Percentiles rank a stretch among this genome's conserved stretches.
phyloP scores from a whole-genome alignment of 30 jellyfish, hydroid and myxozoan genomes.

The Haliclystus octoradiatus region DNA sequence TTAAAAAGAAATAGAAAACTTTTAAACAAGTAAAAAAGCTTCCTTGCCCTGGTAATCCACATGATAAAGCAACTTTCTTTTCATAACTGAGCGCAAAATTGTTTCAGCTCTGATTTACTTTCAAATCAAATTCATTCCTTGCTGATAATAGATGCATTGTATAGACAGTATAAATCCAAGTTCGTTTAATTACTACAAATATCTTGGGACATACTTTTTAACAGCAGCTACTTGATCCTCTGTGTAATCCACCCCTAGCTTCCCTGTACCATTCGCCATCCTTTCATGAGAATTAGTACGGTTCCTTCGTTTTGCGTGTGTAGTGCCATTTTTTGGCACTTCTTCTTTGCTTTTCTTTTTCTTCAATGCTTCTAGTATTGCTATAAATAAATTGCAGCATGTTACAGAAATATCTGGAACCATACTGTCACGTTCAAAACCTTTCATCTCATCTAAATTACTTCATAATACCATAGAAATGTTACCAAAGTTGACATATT shows the following conservation, averaged over 20 bases:
- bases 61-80: too few relatives aligned
- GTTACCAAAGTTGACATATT: too few relatives aligned
- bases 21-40: too few relatives aligned
- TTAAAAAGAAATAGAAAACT: too few relatives aligned
- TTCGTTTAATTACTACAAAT: neutral
- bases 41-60: too few relatives aligned
- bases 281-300: slow-evolving; percentile 12
- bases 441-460: too few relatives aligned
- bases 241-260: slow-evolving; percentile 43
- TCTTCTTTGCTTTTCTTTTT: neutral
- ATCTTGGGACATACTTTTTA: slow-evolving; percentile 27
- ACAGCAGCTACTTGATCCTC: slow-evolving; percentile 67
- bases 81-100: too few relatives aligned
- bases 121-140: neutral
- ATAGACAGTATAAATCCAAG: too few relatives aligned
- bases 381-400: slow-evolving; percentile 13
- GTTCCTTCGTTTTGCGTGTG: slow-evolving; percentile 36
- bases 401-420: neutral
- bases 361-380: slow-evolving; percentile 41
- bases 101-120: too few relatives aligned
- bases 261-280: slow-evolving; percentile 28
- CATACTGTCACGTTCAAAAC: too few relatives aligned
- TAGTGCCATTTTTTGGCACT: slow-evolving; percentile 35
- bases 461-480: too few relatives aligned
- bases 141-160: neutral